phyloP scores from a whole-genome alignment of 2,888 invertebrate species.

The Drosophila nr. perissopoda region DNA sequence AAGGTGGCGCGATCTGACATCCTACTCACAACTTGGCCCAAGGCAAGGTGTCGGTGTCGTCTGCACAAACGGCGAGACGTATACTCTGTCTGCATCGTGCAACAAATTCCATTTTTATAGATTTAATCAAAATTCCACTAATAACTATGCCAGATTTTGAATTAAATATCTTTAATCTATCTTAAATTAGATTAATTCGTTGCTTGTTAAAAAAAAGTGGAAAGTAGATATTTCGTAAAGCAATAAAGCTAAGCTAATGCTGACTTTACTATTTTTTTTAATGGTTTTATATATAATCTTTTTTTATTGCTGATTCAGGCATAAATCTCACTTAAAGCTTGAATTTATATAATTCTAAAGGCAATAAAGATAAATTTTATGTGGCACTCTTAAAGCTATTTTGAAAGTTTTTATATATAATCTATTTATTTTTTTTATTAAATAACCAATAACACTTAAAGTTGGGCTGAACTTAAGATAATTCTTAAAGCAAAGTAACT shows the following conservation, averaged over 20 bases:
- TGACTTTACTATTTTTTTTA: background rate
- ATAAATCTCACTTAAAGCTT: background rate
- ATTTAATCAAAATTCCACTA: background rate
- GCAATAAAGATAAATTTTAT: background rate
- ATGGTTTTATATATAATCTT: background rate
- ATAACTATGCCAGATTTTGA: background rate
- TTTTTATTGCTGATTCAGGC: background rate
- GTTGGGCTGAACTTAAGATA: background rate
- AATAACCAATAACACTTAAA: background rate
- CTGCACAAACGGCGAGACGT: constrained; percentile 12
- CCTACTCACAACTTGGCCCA: constrained; percentile 68
- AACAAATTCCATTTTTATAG: constrained; percentile 15
- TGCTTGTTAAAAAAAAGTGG: background rate
- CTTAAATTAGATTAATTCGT: background rate
- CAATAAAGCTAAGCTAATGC: background rate
- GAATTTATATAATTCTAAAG: background rate
- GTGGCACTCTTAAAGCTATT: background rate
- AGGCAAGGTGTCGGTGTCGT: constrained; percentile 66
- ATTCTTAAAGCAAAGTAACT: background rate
- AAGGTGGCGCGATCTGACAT: constrained; percentile 79
- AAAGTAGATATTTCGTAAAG: background rate
- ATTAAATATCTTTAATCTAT: no score
- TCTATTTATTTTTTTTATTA: background rate
- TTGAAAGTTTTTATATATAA: background rate
- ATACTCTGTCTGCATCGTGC: constrained; percentile 40